These are phyloP conservation scores for Kryphioiulus occultus DNA, from an alignment of 2,888 invertebrate genomes.

Conservation along the genomic window DNA sequence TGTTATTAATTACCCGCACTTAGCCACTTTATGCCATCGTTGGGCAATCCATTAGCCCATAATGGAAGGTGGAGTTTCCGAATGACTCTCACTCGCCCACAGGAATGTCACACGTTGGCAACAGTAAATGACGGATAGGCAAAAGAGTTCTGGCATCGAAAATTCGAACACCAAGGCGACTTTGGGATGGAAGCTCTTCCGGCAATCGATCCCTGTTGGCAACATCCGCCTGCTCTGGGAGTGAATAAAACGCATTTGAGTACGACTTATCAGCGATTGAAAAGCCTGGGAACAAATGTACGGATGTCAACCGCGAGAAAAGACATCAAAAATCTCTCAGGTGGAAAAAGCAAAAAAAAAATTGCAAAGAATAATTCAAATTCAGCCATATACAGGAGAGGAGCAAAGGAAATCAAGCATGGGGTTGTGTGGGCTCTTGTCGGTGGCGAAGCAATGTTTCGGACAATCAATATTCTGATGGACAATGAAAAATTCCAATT, in stretches of 20 bases:
- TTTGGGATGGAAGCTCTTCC: not conserved
- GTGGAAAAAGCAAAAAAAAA: not conserved
- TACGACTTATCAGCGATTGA: conserved; percentile 1
- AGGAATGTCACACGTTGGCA: not conserved
- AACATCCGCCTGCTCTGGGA: not conserved
- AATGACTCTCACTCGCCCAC: too few species aligned
- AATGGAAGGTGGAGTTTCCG: too few species aligned
- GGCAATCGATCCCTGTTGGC: conserved; percentile 4
- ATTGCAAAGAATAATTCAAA: too few species aligned
- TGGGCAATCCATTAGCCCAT: too few species aligned
- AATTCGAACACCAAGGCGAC: not conserved
- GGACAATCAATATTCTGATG: too few species aligned
- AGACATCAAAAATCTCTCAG: not conserved
- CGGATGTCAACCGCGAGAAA: not conserved
- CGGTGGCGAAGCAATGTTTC: too few species aligned
- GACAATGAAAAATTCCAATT: too few species aligned
- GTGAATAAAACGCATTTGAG: conserved; percentile 25
- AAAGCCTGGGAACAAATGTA: not conserved
- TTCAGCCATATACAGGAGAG: too few species aligned
- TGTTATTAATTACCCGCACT: too few species aligned
- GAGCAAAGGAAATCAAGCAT: too few species aligned
- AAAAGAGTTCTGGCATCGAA: not conserved
- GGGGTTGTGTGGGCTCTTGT: too few species aligned
- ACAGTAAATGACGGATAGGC: not conserved
- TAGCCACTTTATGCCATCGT: too few species aligned